Conservation (phyloP, 2,113 vertebrate genomes). For the Nesoenas mayeri region DNA sequence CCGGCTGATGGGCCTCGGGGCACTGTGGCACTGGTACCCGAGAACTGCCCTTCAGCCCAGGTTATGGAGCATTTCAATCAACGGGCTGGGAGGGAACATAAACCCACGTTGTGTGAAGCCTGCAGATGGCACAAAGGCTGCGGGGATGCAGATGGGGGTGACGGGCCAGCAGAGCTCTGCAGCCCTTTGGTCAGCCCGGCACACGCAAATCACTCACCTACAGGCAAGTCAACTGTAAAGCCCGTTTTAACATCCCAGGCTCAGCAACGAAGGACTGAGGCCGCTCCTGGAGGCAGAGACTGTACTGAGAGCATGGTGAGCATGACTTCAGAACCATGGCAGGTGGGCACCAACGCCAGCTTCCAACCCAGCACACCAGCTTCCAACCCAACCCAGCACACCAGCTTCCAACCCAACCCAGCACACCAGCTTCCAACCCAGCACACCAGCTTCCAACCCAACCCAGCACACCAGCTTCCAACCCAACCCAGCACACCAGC, state of each 20-base stretch:
- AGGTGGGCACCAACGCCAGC: rapidly evolving
- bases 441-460: neutral
- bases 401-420: neutral
- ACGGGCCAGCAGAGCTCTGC: neutral
- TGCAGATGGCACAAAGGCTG: neutral
- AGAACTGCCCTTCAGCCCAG: neutral
- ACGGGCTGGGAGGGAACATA: neutral
- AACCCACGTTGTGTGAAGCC: neutral
- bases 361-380: no score
- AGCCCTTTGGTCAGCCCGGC: neutral
- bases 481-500: no score
- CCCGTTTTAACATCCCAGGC: neutral
- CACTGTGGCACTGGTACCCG: neutral
- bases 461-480: neutral
- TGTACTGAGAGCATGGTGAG: neutral
- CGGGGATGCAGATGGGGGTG: neutral
- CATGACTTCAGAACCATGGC: rapidly evolving
- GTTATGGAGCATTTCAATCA: neutral
- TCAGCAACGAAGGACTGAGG: neutral
- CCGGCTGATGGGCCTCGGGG: neutral
- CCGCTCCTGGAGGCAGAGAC: neutral
- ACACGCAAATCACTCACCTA: neutral
- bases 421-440: no score
- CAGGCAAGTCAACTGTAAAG: neutral
- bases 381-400: no score